Percentiles rank a stretch among this genome's conserved stretches.
Conservation (phyloP, 2,888 invertebrate genomes). For the Cataglyphis albicans region DNA sequence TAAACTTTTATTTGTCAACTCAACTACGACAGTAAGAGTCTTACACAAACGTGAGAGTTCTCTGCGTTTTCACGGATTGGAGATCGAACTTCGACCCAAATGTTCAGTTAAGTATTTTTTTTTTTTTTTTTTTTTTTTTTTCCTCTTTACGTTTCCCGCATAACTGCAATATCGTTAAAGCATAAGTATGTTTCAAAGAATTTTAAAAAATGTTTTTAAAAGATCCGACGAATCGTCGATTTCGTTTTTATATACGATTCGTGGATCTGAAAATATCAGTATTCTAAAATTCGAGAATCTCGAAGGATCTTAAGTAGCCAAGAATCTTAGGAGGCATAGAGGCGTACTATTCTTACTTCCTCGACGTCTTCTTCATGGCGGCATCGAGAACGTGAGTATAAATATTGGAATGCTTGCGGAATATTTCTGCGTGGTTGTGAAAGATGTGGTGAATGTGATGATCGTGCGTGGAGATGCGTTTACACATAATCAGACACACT, state of each 20-base stretch:
- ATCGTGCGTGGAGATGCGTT: conserved; percentile 66
- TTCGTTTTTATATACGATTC: conserved; percentile 23
- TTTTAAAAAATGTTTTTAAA: conserved; percentile 6
- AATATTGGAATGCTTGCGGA: conserved; percentile 53
- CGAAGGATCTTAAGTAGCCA: conserved; percentile 27
- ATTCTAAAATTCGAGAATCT: conserved; percentile 26
- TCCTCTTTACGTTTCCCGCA: background rate
- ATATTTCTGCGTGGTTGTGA: conserved; percentile 48
- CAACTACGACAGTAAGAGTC: conserved; percentile 42
- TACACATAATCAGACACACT: conserved; percentile 36
- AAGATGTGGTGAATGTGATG: conserved; percentile 60
- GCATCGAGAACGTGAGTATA: conserved; percentile 70
- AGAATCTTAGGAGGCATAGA: conserved; percentile 33
- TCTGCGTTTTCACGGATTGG: conserved; percentile 62
- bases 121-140: background rate
- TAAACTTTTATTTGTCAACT: conserved; percentile 52
- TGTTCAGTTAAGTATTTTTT: conserved; percentile 63
- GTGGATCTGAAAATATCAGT: conserved; percentile 11
- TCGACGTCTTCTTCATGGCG: conserved; percentile 30
- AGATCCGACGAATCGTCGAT: conserved; percentile 23
- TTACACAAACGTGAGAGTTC: conserved; percentile 58
- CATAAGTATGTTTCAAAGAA: conserved; percentile 2
- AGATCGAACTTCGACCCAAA: conserved; percentile 57
- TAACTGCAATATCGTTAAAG: conserved; percentile 33
- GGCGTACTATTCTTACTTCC: conserved; percentile 26